Base-by-base conservation (phyloP, 2,113 vertebrate species). In the Elaphurus davidianus region DNA sequence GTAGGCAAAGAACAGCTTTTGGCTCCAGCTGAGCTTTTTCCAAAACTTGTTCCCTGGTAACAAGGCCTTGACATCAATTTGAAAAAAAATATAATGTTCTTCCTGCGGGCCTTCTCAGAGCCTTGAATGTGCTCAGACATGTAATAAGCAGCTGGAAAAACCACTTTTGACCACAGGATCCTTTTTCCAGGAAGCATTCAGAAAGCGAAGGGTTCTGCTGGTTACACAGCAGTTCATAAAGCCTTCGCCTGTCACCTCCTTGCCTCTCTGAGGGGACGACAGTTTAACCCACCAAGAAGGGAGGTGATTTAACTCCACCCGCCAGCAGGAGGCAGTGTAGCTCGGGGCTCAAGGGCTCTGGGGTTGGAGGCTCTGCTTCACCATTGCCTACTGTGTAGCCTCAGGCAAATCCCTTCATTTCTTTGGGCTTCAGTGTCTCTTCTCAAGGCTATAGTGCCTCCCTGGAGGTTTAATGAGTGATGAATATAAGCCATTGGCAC, bases 141-240 rank as follows among this genome's bases (percentile, higher is more conserved):
- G 83, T 47, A 64, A 71, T 60, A 52, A 47, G 50, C 76, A 76
- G 89, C 93, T 95, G 94, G 90, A 91, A 97, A 96, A 95, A 82
- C 91, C 86, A 87, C 82, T 96, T 92, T 3, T 13, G 76, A 64
- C 83, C 78, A 52, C 91, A 91, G 47, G 89, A 62, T 84, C 71
- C 55, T 81, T 74, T 91, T 86, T 62, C 71, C 82, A 89, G 97
- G 95, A 96, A 95, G 85, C 88, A 88, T 67, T 60, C 84, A 76
- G 86, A 30, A 96, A 96, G 59, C 0, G 1, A 82, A 67, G 27
- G 76, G 9, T 33, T 82, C 79, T 28, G n/a, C 54, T 90, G 90
- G 96, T 96, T 79, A 76, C 95, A 62, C 59, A 71, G 82, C 50
- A 50, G 17, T 19, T 47, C 78, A 45, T 30, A 25, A n/a, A 57